These are phyloP conservation scores for Drosophila sechellia DNA, from an alignment of 1,140 invertebrate species.

Conservation along the genomic window DNA sequence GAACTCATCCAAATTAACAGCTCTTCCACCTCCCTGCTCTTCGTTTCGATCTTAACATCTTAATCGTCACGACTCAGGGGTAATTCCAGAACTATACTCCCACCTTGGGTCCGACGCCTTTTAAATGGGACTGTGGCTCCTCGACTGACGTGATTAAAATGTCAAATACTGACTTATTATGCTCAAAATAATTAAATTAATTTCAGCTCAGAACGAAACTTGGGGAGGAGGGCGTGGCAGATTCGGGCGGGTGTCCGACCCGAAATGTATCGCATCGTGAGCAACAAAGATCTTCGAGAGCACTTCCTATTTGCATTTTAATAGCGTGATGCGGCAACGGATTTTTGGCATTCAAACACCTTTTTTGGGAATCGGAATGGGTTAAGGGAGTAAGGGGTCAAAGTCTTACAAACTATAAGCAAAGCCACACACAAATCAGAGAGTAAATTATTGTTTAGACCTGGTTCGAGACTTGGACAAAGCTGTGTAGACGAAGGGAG, in stretches of 20 bases:
- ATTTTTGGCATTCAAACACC: slow-evolving; percentile 75
- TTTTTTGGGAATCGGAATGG: slow-evolving; percentile 46
- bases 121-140: slow-evolving; percentile 54
- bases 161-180: slow-evolving; percentile 73
- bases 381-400: slow-evolving; percentile 22
- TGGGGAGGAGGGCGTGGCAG: background rate
- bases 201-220: slow-evolving; percentile 40
- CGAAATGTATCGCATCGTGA: slow-evolving; percentile 69
- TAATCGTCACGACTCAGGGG: slow-evolving; percentile 18
- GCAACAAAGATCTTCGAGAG: slow-evolving; percentile 57
- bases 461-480: slow-evolving; percentile 2
- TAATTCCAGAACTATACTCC: slow-evolving; percentile 12
- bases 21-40: slow-evolving; percentile 8
- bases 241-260: slow-evolving; percentile 53
- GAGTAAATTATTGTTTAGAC: slow-evolving; percentile 79
- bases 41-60: slow-evolving; percentile 3
- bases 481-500: background rate
- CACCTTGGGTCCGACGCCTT: slow-evolving; percentile 33
- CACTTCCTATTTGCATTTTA: slow-evolving; percentile 68
- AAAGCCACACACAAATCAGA: slow-evolving; percentile 74
- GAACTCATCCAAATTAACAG: background rate
- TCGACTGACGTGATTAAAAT: slow-evolving; percentile 72
- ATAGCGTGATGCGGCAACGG: slow-evolving; percentile 74
- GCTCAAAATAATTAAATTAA: slow-evolving; percentile 74
- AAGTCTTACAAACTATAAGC: slow-evolving; percentile 57